These are phyloP conservation scores for Climacteris rufus DNA, from an alignment of 2,113 vertebrate species.

Conservation along the genomic window DNA sequence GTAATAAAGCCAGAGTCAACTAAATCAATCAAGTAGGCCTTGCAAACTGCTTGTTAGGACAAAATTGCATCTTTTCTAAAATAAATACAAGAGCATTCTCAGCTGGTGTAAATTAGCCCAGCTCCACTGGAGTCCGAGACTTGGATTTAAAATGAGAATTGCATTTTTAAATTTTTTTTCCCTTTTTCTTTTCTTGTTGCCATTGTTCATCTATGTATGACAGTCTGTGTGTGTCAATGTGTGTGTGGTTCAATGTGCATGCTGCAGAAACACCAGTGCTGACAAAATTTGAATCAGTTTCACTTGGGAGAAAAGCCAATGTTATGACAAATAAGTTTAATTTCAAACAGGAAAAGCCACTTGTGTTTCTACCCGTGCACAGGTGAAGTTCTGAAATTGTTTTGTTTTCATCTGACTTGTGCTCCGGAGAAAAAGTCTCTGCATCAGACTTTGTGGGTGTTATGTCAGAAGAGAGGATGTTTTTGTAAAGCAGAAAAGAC, in stretches of 20 bases:
- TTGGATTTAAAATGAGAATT: constrained; percentile 30
- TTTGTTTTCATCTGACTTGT: background rate
- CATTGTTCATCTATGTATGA: constrained; percentile 9
- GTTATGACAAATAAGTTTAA: background rate
- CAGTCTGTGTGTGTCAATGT: background rate
- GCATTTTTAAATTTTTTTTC: background rate
- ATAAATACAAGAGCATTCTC: constrained; percentile 62
- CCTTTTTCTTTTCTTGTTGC: background rate
- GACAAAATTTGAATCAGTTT: background rate
- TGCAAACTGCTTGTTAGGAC: constrained; percentile 59
- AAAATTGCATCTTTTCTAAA: constrained; percentile 64
- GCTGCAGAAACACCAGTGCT: background rate
- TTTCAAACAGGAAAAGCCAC: background rate
- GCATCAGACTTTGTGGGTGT: background rate
- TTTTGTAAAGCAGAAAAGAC: background rate
- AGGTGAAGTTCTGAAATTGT: background rate
- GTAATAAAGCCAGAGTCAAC: constrained; percentile 64
- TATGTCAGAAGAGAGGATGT: background rate
- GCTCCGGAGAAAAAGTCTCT: background rate
- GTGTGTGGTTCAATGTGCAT: background rate
- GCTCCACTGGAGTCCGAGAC: constrained; percentile 39
- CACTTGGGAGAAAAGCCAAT: background rate
- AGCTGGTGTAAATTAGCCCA: constrained; percentile 61
- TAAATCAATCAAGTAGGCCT: constrained; percentile 64
- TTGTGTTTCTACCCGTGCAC: background rate